Evolutionary conservation across 2,113 vertebrate genomes (phyloP).

Genomic region (Syngnathus typhle): DNA sequence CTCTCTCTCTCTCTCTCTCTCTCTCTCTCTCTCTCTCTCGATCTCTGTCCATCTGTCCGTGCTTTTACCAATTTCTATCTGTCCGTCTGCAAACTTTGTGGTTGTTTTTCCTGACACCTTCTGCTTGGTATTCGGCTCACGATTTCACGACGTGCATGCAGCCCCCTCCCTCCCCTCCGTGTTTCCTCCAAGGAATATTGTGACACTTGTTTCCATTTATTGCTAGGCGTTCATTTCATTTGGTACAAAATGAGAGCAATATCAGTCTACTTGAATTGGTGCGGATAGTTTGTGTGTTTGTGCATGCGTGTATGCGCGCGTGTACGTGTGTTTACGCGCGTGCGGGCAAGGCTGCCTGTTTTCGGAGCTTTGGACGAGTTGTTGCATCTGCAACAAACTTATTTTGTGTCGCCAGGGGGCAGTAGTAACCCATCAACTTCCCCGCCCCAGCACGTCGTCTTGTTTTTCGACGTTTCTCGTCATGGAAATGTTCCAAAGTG

Average conservation of each 20-base stretch:
- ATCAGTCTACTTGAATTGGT: not conserved
- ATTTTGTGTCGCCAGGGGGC: constrained; percentile 47
- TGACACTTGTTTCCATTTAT: not conserved
- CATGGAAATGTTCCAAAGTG: too few relatives aligned
- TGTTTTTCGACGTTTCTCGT: too few relatives aligned
- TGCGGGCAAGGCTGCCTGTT: not conserved
- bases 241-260: not conserved
- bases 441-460: not conserved
- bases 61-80: too few relatives aligned
- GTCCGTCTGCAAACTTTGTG: not conserved
- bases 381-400: not conserved
- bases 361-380: not conserved
- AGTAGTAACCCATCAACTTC: constrained; percentile 32
- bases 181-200: not conserved
- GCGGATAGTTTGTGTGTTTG: not conserved
- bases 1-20: too few relatives aligned
- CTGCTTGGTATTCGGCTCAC: constrained; percentile 57
- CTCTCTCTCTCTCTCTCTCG: too few relatives aligned
- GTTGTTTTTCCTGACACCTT: constrained; percentile 10
- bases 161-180: constrained; percentile 5
- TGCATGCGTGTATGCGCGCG: too few relatives aligned
- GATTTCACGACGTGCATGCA: constrained; percentile 39
- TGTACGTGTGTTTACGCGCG: not conserved
- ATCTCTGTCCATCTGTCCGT: too few relatives aligned
- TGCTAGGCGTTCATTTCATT: not conserved